phyloP scores from a whole-genome alignment of 2,797 vertebrate genomes.

The Streptopelia turtur region DNA sequence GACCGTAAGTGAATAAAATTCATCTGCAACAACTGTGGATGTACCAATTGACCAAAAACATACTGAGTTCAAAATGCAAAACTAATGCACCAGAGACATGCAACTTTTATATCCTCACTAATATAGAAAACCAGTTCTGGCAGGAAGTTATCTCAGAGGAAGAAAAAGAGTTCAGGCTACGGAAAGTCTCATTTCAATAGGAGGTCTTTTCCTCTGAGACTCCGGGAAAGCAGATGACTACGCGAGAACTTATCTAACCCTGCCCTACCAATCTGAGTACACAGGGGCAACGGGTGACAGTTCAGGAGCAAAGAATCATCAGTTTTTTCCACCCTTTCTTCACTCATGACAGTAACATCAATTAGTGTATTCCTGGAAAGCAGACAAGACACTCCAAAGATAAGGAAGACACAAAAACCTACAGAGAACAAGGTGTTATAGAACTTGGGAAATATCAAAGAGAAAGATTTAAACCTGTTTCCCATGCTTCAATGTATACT shows the following conservation, averaged over 20 bases:
- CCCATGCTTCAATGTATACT: background rate
- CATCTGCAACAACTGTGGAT: background rate
- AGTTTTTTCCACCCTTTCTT: background rate
- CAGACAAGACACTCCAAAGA: background rate
- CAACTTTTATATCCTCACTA: background rate
- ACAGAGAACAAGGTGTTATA: background rate
- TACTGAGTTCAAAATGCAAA: background rate
- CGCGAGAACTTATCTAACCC: fast-evolving
- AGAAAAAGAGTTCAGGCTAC: background rate
- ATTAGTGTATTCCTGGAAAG: background rate
- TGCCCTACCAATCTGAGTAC: background rate
- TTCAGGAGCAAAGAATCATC: background rate
- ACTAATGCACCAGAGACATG: background rate
- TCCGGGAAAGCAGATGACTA: background rate
- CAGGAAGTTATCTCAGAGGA: background rate
- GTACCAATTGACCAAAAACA: background rate
- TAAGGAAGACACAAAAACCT: background rate
- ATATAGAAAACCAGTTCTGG: background rate
- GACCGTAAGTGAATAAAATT: background rate
- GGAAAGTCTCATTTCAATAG: background rate
- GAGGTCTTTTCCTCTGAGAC: background rate
- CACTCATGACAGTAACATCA: background rate
- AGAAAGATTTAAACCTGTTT: background rate
- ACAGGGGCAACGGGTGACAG: background rate
- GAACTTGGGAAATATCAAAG: background rate